Conservation (phyloP, 2,113 vertebrate species). For the Plectropomus leopardus region DNA sequence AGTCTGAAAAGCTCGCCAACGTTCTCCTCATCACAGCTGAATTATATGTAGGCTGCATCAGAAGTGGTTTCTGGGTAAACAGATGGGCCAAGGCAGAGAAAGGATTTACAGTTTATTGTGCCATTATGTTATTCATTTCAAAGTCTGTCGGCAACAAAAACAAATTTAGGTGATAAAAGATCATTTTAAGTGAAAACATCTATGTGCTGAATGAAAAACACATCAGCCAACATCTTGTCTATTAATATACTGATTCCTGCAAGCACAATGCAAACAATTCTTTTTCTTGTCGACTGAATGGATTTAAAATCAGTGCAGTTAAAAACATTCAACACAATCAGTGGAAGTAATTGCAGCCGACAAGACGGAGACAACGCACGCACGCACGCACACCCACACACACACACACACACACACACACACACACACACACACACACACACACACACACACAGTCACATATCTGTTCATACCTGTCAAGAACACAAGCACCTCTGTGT, state of each 20-base stretch:
- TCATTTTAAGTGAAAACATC: slow-evolving; percentile 57
- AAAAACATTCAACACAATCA: slow-evolving; percentile 23
- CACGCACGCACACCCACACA: slow-evolving; percentile 1
- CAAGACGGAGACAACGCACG: background rate
- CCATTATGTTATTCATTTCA: slow-evolving; percentile 69
- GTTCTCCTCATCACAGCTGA: slow-evolving; percentile 75
- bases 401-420: background rate
- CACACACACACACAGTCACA: background rate
- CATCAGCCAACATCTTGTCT: slow-evolving; percentile 19
- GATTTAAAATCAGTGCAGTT: slow-evolving; percentile 27
- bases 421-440: too few species aligned
- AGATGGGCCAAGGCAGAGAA: slow-evolving; percentile 52
- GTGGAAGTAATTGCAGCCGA: slow-evolving; percentile 17
- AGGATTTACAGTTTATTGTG: slow-evolving; percentile 66
- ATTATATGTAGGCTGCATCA: slow-evolving; percentile 70
- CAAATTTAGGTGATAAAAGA: slow-evolving; percentile 65
- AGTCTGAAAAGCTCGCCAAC: slow-evolving; percentile 68
- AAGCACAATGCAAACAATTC: slow-evolving; percentile 3
- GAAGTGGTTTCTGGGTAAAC: slow-evolving; percentile 80
- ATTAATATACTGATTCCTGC: slow-evolving; percentile 17
- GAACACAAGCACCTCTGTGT: background rate
- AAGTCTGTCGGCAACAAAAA: slow-evolving; percentile 67
- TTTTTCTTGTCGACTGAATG: slow-evolving; percentile 12
- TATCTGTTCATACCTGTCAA: background rate
- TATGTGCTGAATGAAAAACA: slow-evolving; percentile 25